Percentiles rank a stretch among this genome's conserved stretches.
Conservation (phyloP, 1,140 invertebrate genomes). For the Proctacanthus coquilletti region DNA sequence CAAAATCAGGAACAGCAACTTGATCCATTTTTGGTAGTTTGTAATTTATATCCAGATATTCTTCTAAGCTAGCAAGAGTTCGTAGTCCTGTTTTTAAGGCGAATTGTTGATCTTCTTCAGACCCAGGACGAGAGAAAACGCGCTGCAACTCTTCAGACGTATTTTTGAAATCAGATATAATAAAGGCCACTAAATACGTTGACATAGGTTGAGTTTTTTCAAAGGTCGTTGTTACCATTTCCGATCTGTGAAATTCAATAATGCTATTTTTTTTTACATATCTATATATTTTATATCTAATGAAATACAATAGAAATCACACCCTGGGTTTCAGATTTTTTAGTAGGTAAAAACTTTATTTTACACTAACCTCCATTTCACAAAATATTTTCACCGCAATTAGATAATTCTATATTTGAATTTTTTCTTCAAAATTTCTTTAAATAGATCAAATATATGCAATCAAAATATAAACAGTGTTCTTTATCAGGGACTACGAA, state of each 20-base stretch:
- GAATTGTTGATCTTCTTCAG: constrained; percentile 20
- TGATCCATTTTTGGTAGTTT: constrained; percentile 24
- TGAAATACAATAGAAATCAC: no score
- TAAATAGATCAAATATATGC: no score
- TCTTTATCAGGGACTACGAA: no score
- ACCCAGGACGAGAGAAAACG: constrained; percentile 21
- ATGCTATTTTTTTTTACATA: background rate
- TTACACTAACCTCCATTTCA: no score
- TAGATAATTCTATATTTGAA: no score
- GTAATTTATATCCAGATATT: constrained; percentile 17
- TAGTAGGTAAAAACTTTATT: no score
- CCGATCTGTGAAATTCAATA: background rate
- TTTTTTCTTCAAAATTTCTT: no score
- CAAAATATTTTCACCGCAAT: no score
- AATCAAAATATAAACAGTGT: no score
- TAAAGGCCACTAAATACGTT: constrained; percentile 60
- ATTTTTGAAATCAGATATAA: constrained; percentile 46
- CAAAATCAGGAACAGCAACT: constrained; percentile 24
- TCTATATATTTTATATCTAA: no score
- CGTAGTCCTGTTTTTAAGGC: constrained; percentile 21
- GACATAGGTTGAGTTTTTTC: constrained; percentile 38
- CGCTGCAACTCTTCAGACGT: constrained; percentile 9
- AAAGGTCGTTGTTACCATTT: no score
- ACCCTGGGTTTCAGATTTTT: no score
- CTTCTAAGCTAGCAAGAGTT: constrained; percentile 17